Conservation (phyloP, 1,140 invertebrate genomes). For the Mactra quadrangularis region DNA sequence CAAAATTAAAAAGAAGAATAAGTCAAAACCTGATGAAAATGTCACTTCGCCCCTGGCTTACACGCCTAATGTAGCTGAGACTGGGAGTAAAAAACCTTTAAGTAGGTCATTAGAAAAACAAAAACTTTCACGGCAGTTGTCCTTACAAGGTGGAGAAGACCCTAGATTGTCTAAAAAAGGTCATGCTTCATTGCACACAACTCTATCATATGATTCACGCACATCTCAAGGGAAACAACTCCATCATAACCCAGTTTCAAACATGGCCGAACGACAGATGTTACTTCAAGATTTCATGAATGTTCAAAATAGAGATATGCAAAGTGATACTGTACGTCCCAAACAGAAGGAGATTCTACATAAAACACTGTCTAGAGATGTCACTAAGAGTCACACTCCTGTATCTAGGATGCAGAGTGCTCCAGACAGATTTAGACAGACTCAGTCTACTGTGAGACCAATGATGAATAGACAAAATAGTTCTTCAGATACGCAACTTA, state of each 20-base stretch:
- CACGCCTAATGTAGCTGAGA: constrained; percentile 14
- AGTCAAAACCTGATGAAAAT: constrained; percentile 55
- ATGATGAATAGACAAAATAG: constrained; percentile 82
- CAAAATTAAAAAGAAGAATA: constrained; percentile 62
- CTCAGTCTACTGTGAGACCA: constrained; percentile 27
- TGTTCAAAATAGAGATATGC: constrained; percentile 11
- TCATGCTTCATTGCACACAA: constrained; percentile 35
- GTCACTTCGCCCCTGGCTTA: constrained; percentile 17
- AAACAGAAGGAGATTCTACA: neutral
- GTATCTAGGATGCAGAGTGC: constrained; percentile 73
- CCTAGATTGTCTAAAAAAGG: constrained; percentile 85
- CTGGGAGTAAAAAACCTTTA: constrained; percentile 16
- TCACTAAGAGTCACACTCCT: constrained; percentile 60
- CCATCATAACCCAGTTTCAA: neutral
- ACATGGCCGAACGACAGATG: neutral
- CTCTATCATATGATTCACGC: constrained; percentile 61
- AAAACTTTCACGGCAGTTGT: constrained; percentile 76
- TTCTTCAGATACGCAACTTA: constrained; percentile 88
- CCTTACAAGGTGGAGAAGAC: constrained; percentile 91
- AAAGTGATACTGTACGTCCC: neutral
- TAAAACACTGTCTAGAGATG: neutral
- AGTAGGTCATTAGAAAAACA: constrained; percentile 38
- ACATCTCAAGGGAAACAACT: neutral
- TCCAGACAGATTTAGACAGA: constrained; percentile 57
- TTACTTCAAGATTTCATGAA: constrained; percentile 18